Base-by-base conservation (phyloP, 2,113 vertebrate species). In the Vimba vimba region DNA sequence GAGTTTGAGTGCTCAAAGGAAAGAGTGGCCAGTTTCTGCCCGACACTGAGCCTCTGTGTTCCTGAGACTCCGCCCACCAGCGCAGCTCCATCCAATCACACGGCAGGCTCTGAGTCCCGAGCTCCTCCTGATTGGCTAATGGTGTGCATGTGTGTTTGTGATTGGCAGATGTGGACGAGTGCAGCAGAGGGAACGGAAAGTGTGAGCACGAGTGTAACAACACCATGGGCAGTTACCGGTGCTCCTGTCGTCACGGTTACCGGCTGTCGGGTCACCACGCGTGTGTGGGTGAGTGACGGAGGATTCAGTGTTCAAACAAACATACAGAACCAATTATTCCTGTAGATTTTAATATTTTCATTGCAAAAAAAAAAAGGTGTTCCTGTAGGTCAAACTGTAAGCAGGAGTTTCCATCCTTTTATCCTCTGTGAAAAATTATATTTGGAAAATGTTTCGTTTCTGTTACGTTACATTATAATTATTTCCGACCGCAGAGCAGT, bases 171-270 rank as follows among this genome's bases (percentile, higher is more conserved):
- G 91, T 98, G 30, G 91, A 99, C 33, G 98, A 99, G 92, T 99
- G 98, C 91, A 82, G 59, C 80, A 91, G 47, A 0, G 87, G 85
- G 82, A 97, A 98, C 0, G 98, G 96, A 0, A 95, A 95, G 69
- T 99, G 98, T 90, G 95, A 93, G 88, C 98, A 99, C 1, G 87
- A 94, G 33, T 99, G 98, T 91, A 91, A 92, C 86, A 99, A 99
- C 95, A 95, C 94, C 6, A 90, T 92, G 0, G 98, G 98, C 69
- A 98, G 97, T 92, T 98, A 97, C 94, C 94, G 83, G 50, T 99
- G 98, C 73, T 94, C 94, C 1, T 99, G 98, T 92, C 90, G 91
- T 83, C 93, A 92, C 2, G 98, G 98, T 62, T 99, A 96, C 45
- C 8, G 13, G 0, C 92, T 96, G 88, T 89, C 87, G 0, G 95